Evolutionary conservation across 2,797 vertebrate species (phyloP), one percentile per base, ranked within the genome.

Genomic region (Rhinichthys osculus): DNA sequence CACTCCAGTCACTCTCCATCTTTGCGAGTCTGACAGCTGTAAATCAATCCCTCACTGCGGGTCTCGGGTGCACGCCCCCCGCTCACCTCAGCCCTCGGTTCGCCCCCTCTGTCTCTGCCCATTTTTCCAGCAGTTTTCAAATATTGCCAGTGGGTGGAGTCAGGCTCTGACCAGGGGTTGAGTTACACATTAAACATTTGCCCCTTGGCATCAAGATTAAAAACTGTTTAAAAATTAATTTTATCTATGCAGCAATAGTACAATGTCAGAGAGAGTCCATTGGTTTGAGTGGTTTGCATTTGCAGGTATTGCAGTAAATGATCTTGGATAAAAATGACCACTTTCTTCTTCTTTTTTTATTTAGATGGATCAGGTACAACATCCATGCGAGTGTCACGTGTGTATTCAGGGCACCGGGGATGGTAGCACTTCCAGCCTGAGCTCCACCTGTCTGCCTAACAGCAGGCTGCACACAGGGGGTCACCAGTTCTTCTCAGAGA

Each of bases 351-450:
- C 7, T 59, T n/a, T 4, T 23, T 23, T 23, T 3, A 13, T 77
- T 47, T 87, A 98, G 98, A 93, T 94, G 89, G 97, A 97, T 78
- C 96, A 95, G 92, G 92, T 95, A 87, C 94, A 96, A 87, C 97
- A 97, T 89, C 94, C 96, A 87, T 99, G 98, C 86, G 98, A 99
- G 91, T 99, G 98, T 92, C 97, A 99, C 0, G 97, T 98, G 87
- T 99, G 98, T 93, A 98, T 96, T 92, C 98, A 99, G 90, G 97
- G 98, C 94, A 93, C 66, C 19, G 71, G 67, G 66, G 89, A 93
- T 66, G 67, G 83, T 30, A 77, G 87, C 87, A 87, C 95, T 79
- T 95, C 96, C 85, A 93, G 96, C 77, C 91, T 96, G 88, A 90
- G 90, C 86, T 91, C 96, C 38, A 93, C 96, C 13, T 95, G 96